These are phyloP conservation scores for Rhagium mordax DNA, from an alignment of 2,888 invertebrate species.

Conservation along the genomic window DNA sequence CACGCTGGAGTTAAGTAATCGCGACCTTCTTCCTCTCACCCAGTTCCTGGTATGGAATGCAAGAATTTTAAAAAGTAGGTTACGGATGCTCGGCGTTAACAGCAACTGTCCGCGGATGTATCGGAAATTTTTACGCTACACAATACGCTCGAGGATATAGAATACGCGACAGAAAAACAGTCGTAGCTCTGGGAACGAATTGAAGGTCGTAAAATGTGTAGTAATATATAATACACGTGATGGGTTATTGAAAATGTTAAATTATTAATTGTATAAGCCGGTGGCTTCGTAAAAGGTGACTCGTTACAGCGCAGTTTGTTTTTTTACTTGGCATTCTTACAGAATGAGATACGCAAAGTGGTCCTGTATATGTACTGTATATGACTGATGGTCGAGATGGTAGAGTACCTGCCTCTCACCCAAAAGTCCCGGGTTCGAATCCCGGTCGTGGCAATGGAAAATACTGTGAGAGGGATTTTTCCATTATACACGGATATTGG, in stretches of 20 bases:
- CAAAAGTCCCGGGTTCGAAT: no score
- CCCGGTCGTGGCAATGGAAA: no score
- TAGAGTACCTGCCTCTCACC: no score
- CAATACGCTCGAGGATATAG: background rate
- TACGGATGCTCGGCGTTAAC: background rate
- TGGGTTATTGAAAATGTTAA: background rate
- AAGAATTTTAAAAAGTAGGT: slow-evolving; percentile 7
- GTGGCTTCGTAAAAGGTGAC: background rate
- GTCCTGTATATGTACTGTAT: no score
- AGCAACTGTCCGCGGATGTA: background rate
- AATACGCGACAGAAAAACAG: background rate
- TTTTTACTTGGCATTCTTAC: no score
- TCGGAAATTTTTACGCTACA: background rate
- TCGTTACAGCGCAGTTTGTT: background rate
- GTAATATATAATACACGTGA: background rate
- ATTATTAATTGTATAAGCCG: background rate
- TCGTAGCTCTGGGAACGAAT: background rate
- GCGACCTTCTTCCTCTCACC: background rate
- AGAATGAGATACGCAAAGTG: no score
- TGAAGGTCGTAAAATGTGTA: background rate
- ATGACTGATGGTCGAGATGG: no score
- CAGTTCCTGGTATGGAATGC: slow-evolving; percentile 2
- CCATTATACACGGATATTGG: no score
- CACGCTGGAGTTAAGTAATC: background rate
- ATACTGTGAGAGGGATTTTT: no score